phyloP scores from a whole-genome alignment of 2,888 invertebrate species.

The Chydorus sphaericus region DNA sequence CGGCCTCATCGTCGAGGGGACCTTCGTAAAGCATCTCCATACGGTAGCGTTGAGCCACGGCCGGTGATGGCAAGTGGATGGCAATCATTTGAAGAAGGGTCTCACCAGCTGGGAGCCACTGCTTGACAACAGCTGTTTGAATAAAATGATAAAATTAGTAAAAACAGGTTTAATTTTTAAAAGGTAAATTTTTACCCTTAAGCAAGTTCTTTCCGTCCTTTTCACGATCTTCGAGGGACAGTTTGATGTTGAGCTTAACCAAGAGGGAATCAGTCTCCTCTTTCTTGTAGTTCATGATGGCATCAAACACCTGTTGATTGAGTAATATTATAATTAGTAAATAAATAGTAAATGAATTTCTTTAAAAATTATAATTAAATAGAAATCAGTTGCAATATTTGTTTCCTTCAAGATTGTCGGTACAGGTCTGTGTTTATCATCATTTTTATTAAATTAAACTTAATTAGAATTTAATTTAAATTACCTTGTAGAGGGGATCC shows the following conservation, averaged over 20 bases:
- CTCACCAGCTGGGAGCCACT: slow-evolving; percentile 99
- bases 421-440: slow-evolving; percentile 20
- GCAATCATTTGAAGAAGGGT: slow-evolving; percentile 99
- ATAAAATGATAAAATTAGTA: neutral
- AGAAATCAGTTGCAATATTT: slow-evolving; percentile 12
- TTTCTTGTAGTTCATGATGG: slow-evolving; percentile 86
- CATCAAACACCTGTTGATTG: slow-evolving; percentile 52
- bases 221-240: slow-evolving; percentile 90
- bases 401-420: slow-evolving; percentile 16
- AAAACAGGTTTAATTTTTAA: neutral
- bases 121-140: slow-evolving; percentile 79
- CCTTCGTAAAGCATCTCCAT: slow-evolving; percentile 99
- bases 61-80: slow-evolving; percentile 97
- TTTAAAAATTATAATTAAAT: too few relatives aligned
- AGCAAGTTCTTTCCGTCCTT: slow-evolving; percentile 90
- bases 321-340: too few relatives aligned
- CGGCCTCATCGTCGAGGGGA: slow-evolving; percentile 89
- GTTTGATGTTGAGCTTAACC: slow-evolving; percentile 75
- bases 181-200: slow-evolving; percentile 42
- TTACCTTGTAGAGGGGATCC: slow-evolving; percentile 94
- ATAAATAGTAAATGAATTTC: too few relatives aligned
- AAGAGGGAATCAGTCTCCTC: slow-evolving; percentile 78
- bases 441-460: neutral
- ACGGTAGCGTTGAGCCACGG: slow-evolving; percentile 96
- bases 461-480: neutral